A percentile compares a stretch with the other conserved stretches of the same genome.
Evolutionary conservation across 2,797 vertebrate species (phyloP).

Genomic region (Martes flavigula): DNA sequence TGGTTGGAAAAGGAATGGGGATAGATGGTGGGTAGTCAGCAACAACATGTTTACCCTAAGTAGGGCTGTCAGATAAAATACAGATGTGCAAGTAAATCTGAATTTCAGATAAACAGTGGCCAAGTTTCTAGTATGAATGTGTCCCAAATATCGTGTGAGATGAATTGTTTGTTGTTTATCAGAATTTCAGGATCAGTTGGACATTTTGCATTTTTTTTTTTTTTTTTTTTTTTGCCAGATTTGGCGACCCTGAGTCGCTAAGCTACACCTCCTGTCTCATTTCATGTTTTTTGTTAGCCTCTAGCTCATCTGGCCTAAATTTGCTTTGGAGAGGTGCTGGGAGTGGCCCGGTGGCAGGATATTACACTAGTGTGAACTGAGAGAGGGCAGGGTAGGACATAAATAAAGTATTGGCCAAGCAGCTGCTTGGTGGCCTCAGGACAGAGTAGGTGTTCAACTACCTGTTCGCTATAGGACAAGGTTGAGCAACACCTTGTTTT

Average conservation of each 20-base stretch:
- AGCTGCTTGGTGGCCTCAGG: slow-evolving; percentile 59
- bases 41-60: background rate
- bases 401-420: slow-evolving; percentile 56
- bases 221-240: slow-evolving; percentile 39
- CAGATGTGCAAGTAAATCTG: background rate
- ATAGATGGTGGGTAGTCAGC: background rate
- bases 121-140: background rate
- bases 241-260: background rate
- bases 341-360: slow-evolving; percentile 44
- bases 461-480: background rate
- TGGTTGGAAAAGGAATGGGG: background rate
- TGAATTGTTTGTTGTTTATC: background rate
- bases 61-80: background rate
- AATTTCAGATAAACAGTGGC: background rate
- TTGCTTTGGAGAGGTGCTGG: slow-evolving; percentile 24
- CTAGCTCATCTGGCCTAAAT: background rate
- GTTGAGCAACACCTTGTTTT: slow-evolving; percentile 69
- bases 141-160: background rate
- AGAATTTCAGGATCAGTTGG: background rate
- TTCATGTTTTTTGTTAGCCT: background rate
- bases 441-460: slow-evolving; percentile 66
- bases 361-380: slow-evolving; percentile 30
- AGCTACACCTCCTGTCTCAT: background rate
- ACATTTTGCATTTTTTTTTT: background rate
- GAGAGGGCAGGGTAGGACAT: slow-evolving; percentile 32